A percentile compares a stretch with the other conserved stretches of the same genome.
phyloP scores from a whole-genome alignment of 2,888 invertebrate species.

The Spodoptera picta region DNA sequence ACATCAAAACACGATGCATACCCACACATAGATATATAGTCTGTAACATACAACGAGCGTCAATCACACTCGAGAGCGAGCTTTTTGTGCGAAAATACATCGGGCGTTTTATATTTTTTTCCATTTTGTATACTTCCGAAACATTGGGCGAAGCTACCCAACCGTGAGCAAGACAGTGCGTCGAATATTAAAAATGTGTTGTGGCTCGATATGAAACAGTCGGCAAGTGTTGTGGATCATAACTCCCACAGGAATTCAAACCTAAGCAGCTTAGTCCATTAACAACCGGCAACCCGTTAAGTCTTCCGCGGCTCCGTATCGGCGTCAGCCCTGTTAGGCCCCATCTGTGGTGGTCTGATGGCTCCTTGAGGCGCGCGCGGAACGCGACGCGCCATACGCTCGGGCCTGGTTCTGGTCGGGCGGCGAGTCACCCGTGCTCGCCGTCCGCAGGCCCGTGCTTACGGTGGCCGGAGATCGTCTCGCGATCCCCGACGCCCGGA shows the following conservation, averaged over 20 bases:
- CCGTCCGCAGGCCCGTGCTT: too few species aligned
- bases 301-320: too few species aligned
- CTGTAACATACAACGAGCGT: constrained; percentile 50
- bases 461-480: too few species aligned
- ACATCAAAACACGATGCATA: constrained; percentile 46
- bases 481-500: too few species aligned
- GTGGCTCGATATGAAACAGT: constrained; percentile 51
- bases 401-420: too few species aligned
- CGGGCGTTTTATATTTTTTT: constrained; percentile 63
- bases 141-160: constrained; percentile 64
- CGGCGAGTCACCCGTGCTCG: too few species aligned
- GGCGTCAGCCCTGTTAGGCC: too few species aligned
- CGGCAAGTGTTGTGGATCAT: constrained; percentile 16
- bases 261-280: too few species aligned
- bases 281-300: too few species aligned
- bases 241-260: neutral
- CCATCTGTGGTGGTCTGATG: too few species aligned
- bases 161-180: constrained; percentile 70
- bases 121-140: constrained; percentile 62
- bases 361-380: too few species aligned
- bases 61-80: constrained; percentile 65
- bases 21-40: constrained; percentile 51
- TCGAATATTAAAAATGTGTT: constrained; percentile 77
- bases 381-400: too few species aligned
- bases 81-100: constrained; percentile 68